Base-by-base conservation (phyloP, 2,113 vertebrate genomes). In the Carettochelys insculpta region DNA sequence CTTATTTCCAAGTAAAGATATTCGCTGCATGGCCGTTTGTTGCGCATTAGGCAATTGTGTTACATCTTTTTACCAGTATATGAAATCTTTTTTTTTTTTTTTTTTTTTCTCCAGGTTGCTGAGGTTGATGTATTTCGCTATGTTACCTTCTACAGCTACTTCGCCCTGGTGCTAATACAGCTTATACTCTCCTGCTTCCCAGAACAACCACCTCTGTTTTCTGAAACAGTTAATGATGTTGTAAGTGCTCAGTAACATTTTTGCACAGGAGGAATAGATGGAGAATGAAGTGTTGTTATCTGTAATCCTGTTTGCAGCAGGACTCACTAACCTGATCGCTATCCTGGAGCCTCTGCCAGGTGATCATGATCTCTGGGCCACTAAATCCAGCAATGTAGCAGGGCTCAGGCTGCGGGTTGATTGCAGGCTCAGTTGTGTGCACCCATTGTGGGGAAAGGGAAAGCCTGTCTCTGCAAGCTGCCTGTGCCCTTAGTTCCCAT, bases 171-270 rank as follows among this genome's bases (percentile, higher is more conserved):
- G 92, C 92, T 99, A 50, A 80, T 98, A 1, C 97, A 99, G 86
- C 95, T 99, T 2, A n/a, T 99, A 85, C 92, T 99, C 75, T 98
- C 98, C 95, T 98, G 98, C 85, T 97, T 99, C 56, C 98, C 98
- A 0, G 99, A 99, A 95, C 96, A 93, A 51, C 96, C 96, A 1
- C 99, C 99, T 1, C 97, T 99, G 82, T 99, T 99, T 97, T 99
- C 98, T 4, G 98, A 98, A 93, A 97, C 97, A 41, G 78, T 98
- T 45, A 98, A 97, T 27, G 99, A 99, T 90, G 85, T 93, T 6
- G 99, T 99, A 93, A 98, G 98, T 98, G 82, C 85, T 92, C 5
- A 31, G 16, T 45, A 10, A 6, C 22, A 17, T 31, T 34, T 58
- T 61, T 52, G 52, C 41, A 43, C 24, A 43, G 10, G 68, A 71